Conservation (phyloP, 2,797 vertebrate species). For the Salarias fasciatus region DNA sequence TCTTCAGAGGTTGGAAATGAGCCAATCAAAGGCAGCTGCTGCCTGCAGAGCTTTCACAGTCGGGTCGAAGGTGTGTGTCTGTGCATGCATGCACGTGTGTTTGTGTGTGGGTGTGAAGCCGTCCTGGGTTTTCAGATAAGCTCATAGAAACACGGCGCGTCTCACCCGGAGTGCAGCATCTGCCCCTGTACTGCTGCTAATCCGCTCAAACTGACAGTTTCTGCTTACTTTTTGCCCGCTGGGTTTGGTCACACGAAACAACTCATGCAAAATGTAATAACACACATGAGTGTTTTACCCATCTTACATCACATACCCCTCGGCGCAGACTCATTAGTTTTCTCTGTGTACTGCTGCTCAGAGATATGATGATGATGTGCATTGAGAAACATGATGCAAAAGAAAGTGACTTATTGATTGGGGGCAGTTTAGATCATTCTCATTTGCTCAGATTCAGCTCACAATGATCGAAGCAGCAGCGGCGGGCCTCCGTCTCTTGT, state of each 20-base stretch:
- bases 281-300: not conserved
- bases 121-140: slow-evolving; percentile 69
- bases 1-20: slow-evolving; percentile 60
- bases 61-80: slow-evolving; percentile 32
- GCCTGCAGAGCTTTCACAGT: slow-evolving; percentile 55
- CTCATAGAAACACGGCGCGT: slow-evolving; percentile 44
- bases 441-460: slow-evolving; percentile 46
- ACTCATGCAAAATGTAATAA: not conserved
- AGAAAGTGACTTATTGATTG: slow-evolving; percentile 57
- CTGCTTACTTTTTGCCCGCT: slow-evolving; percentile 33
- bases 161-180: slow-evolving; percentile 55
- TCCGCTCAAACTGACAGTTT: slow-evolving; percentile 56
- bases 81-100: slow-evolving; percentile 2
- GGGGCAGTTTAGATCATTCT: slow-evolving; percentile 52
- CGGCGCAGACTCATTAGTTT: slow-evolving; percentile 12
- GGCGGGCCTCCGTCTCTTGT: slow-evolving; percentile 24
- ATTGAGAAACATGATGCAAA: slow-evolving; percentile 14
- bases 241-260: slow-evolving; percentile 38
- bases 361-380: slow-evolving; percentile 14
- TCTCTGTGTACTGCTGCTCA: not conserved
- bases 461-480: slow-evolving; percentile 40
- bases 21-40: slow-evolving; percentile 59
- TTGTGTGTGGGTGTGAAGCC: slow-evolving; percentile 26
- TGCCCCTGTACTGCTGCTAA: slow-evolving; percentile 49
- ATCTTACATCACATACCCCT: not conserved